Conservation (phyloP, 2,797 vertebrate species). For the Leuciscus waleckii region DNA sequence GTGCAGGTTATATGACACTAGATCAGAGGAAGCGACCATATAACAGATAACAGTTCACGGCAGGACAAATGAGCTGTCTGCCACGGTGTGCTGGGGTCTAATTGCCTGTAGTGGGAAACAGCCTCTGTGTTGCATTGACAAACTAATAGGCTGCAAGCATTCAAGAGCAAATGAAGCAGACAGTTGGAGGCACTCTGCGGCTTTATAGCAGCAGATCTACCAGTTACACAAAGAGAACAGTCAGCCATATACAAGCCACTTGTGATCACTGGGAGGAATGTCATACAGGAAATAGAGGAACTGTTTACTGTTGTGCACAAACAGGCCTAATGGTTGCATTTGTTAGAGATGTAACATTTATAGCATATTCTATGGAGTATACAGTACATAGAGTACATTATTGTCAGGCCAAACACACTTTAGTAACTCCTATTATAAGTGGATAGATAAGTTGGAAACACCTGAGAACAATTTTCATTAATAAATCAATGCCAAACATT, state of each 20-base stretch:
- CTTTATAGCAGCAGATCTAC: neutral
- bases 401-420: neutral
- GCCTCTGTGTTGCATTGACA: conserved; percentile 27
- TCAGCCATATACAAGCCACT: neutral
- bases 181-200: neutral
- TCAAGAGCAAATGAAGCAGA: conserved; percentile 19
- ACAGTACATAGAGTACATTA: neutral
- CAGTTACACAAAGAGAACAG: neutral
- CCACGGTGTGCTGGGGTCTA: neutral
- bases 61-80: conserved; percentile 41
- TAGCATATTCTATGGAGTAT: neutral
- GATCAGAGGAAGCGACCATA: conserved; percentile 20
- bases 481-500: neutral
- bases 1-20: conserved; percentile 9
- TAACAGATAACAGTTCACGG: conserved; percentile 44
- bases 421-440: neutral
- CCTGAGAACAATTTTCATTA: neutral
- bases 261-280: neutral
- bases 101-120: conserved; percentile 22
- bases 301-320: neutral
- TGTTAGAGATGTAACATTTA: neutral
- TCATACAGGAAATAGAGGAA: neutral
- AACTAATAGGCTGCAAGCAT: conserved; percentile 18
- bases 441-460: neutral
- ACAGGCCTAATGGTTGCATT: neutral